A percentile compares a stretch with the other conserved stretches of the same genome.
Evolutionary conservation across 2,888 invertebrate species (phyloP).

Genomic region (Monoplex corrugatus): DNA sequence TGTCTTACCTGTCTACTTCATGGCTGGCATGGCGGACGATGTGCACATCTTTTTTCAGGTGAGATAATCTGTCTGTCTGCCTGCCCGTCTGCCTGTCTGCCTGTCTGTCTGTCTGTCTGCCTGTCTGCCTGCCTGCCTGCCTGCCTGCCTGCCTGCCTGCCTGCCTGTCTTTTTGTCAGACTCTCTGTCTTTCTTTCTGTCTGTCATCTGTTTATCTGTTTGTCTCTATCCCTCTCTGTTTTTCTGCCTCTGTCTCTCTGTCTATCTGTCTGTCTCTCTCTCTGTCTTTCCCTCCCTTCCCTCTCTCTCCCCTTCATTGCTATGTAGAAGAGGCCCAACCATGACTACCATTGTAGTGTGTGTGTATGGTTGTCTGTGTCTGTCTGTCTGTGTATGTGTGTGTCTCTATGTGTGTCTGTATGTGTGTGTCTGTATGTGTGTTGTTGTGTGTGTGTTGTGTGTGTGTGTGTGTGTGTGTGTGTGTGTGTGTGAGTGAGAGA

Average conservation of each 20-base stretch:
- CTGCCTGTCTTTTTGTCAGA: not conserved
- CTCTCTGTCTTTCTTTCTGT: not conserved
- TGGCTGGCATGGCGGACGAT: constrained; percentile 71
- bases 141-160: not conserved
- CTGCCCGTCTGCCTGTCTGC: not conserved
- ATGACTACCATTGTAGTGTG: too few relatives aligned
- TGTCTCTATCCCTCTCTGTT: not conserved
- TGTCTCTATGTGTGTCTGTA: not conserved
- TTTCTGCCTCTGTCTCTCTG: not conserved
- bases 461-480: not conserved
- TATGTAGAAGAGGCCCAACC: too few relatives aligned
- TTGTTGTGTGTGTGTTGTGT: not conserved
- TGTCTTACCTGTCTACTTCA: constrained; percentile 72
- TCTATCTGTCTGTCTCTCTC: not conserved
- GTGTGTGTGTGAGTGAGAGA: too few relatives aligned
- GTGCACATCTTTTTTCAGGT: constrained; percentile 65
- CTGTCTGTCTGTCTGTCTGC: not conserved
- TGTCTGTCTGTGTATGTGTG: not conserved
- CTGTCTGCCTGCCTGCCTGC: not conserved
- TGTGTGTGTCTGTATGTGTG: not conserved
- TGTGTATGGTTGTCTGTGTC: too few relatives aligned
- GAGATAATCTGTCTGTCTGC: not conserved
- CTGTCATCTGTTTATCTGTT: not conserved
- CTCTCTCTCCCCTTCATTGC: too few relatives aligned
- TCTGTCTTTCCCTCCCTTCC: not conserved